Evolutionary conservation across 2,797 vertebrate species (phyloP).

Genomic region (Leptatherina wallacei): DNA sequence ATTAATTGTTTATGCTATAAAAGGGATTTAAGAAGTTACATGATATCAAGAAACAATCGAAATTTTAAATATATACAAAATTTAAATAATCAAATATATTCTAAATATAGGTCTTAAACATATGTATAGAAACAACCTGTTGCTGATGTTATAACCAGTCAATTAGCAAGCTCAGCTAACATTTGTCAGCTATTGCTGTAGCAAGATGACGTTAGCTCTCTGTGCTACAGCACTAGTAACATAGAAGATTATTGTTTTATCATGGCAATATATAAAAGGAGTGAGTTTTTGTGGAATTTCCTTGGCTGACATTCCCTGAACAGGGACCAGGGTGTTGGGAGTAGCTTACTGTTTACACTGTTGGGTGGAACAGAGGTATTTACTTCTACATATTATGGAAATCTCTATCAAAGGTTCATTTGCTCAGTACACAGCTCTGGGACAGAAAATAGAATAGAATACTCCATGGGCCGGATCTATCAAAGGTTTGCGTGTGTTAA

Average conservation of each 20-base stretch:
- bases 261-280: background rate
- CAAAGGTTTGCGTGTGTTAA: too few relatives aligned
- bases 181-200: background rate
- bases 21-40: too few relatives aligned
- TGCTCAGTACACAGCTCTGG: slow-evolving; percentile 67
- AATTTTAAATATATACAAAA: too few relatives aligned
- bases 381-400: slow-evolving; percentile 24
- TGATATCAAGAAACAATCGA: too few relatives aligned
- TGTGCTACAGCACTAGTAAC: background rate
- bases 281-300: background rate
- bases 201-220: background rate
- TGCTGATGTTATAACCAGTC: too few relatives aligned
- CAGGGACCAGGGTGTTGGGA: background rate
- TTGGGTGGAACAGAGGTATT: background rate
- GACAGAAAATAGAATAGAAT: slow-evolving; percentile 49
- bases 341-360: background rate
- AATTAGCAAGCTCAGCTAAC: background rate
- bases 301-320: background rate
- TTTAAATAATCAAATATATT: too few relatives aligned
- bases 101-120: too few relatives aligned
- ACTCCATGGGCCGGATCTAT: background rate
- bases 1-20: too few relatives aligned
- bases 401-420: slow-evolving; percentile 70
- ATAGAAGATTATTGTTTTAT: background rate
- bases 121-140: too few relatives aligned